Evolutionary conservation across 1,140 invertebrate species (phyloP), one percentile per base, ranked within the genome.

Genomic region (Coelopa frigida): DNA sequence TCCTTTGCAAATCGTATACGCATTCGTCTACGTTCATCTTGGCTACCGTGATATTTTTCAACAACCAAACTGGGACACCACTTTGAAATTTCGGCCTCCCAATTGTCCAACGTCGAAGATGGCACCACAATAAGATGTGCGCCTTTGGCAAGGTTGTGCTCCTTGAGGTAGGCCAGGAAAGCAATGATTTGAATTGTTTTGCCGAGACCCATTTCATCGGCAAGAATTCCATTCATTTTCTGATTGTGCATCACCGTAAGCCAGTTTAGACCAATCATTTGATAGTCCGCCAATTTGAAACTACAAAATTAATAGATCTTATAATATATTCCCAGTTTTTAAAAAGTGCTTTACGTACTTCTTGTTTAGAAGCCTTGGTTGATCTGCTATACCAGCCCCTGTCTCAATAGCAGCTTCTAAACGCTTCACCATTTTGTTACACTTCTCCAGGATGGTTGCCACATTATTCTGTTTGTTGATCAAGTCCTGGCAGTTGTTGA

Each of bases 231-330:
- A 70, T 94, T 96, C 3, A 97, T 79, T 23, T 87, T 80, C 54
- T 94, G 87, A 21, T 83, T 78, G 60, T 95, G 86, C 74, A 98
- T 82, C 3, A 96, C 81, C 1, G 84, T 80, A 0, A 98, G 70
- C 94, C 94, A 98, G 68, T 96, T 96, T 1, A 98, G 72, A 6
- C 94, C 94, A 18, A 96, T 82, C 71, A 97, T 75, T 73, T 97
- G 94, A 71, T 96, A 96, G 14, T 82, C 79, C 5, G 90, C 84
- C 50, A 96, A 72, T 58, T 78, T 82, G 46, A 85, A 72, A 27
- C 81, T 81, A 57, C 51, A 59, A 37, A 23, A 15, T 36, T 10
- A 36, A 8, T 36, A 36, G 7, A 36, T 8, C 10, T 38, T 18
- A 12, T 38, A 38, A 15, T 36, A 11, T 8, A 11, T 8, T 8